These are phyloP conservation scores for Adela reaumurella DNA, from an alignment of 2,888 invertebrate species.

Conservation along the genomic window DNA sequence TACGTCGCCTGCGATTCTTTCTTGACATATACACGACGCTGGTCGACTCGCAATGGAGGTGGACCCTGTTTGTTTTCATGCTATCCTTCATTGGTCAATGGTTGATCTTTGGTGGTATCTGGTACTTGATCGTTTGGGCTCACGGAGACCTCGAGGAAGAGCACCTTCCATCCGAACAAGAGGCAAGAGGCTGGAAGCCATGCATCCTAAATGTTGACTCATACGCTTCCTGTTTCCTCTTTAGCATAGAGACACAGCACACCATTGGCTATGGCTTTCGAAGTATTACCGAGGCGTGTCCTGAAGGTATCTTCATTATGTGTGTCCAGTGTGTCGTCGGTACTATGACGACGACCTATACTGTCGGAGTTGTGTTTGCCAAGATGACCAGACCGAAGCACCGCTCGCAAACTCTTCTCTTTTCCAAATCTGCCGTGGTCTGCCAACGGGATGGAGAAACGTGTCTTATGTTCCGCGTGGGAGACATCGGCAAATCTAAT, in stretches of 20 bases:
- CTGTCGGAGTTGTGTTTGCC: constrained; percentile 68
- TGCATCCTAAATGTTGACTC: constrained; percentile 67
- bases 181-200: constrained; percentile 50
- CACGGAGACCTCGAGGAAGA: constrained; percentile 66
- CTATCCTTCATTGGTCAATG: constrained; percentile 72
- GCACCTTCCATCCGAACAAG: constrained; percentile 24
- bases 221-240: constrained; percentile 74
- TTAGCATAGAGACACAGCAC: constrained; percentile 78
- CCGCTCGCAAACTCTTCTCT: constrained; percentile 73
- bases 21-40: constrained; percentile 72
- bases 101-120: constrained; percentile 68
- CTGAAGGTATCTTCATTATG: constrained; percentile 74
- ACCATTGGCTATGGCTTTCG: constrained; percentile 75
- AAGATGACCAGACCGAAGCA: constrained; percentile 79
- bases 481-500: constrained; percentile 75
- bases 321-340: constrained; percentile 75
- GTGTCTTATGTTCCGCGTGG: constrained; percentile 72
- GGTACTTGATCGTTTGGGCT: constrained; percentile 71
- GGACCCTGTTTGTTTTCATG: constrained; percentile 72
- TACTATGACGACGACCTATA: constrained; percentile 62
- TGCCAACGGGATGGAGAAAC: constrained; percentile 69
- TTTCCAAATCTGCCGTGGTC: constrained; percentile 69
- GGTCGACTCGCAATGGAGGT: constrained; percentile 80
- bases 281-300: constrained; percentile 72
- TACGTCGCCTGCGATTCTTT: constrained; percentile 57